Percentiles rank a stretch among this genome's conserved stretches.
phyloP scores from a whole-genome alignment of 1,140 invertebrate species.

The Drosophila truncata region DNA sequence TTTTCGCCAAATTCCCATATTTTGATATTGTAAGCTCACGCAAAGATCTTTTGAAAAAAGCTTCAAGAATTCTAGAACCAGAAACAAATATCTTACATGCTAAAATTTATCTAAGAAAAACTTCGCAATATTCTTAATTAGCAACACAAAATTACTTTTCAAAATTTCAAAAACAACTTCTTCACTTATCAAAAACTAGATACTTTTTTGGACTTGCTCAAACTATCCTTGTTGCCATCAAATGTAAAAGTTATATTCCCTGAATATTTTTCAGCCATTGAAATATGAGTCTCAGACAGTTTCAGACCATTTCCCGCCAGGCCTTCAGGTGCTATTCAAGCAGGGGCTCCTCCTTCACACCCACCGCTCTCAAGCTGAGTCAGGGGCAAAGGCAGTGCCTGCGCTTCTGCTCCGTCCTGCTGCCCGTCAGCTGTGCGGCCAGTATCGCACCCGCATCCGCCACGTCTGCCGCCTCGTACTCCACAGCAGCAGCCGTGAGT shows the following conservation, averaged over 20 bases:
- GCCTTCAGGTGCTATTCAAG: slow-evolving; percentile 51
- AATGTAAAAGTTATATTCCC: not conserved
- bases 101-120: not conserved
- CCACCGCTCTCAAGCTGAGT: slow-evolving; percentile 30
- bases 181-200: not conserved
- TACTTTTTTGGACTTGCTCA: not conserved
- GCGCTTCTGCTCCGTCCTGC: slow-evolving; percentile 71
- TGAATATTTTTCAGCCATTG: slow-evolving; percentile 65
- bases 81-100: not conserved
- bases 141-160: not conserved
- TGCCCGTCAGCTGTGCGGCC: slow-evolving; percentile 69
- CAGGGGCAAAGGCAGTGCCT: slow-evolving; percentile 47
- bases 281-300: slow-evolving; percentile 71
- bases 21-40: too few relatives aligned
- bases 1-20: too few relatives aligned
- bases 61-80: not conserved
- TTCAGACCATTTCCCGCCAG: slow-evolving; percentile 60
- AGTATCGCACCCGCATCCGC: slow-evolving; percentile 21
- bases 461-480: slow-evolving; percentile 54
- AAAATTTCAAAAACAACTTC: not conserved
- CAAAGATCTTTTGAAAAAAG: not conserved
- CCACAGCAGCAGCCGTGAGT: slow-evolving; percentile 80
- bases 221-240: not conserved
- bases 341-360: slow-evolving; percentile 32
- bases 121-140: not conserved